Percentiles rank a stretch among this genome's conserved stretches.
These are phyloP conservation scores for Chironomus striatipennis DNA, from an alignment of 1,140 invertebrate genomes.

Conservation along the genomic window DNA sequence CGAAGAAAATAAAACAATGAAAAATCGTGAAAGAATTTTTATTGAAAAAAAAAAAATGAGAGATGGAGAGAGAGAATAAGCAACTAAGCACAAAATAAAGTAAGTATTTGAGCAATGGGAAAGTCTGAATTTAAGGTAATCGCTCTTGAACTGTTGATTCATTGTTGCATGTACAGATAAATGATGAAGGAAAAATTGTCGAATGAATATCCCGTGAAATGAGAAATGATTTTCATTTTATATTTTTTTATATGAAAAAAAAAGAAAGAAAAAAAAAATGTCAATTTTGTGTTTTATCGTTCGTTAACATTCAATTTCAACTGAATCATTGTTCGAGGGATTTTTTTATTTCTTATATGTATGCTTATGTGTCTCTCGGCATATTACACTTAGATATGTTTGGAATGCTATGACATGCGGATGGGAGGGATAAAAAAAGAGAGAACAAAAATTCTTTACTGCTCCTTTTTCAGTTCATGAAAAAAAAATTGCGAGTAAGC, in stretches of 20 bases:
- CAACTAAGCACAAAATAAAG: too few species aligned
- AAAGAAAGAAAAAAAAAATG: too few species aligned
- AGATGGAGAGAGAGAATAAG: too few species aligned
- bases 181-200: too few species aligned
- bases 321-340: not conserved
- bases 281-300: constrained; percentile 22
- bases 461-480: too few species aligned
- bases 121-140: not conserved
- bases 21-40: constrained; percentile 8
- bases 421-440: too few species aligned
- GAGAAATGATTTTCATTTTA: not conserved
- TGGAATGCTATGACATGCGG: too few species aligned
- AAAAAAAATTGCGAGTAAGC: too few species aligned
- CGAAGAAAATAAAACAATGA: not conserved
- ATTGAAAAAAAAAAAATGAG: not conserved
- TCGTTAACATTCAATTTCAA: constrained; percentile 20
- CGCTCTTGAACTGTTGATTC: constrained; percentile 6
- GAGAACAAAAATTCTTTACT: too few species aligned
- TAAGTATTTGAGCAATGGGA: not conserved
- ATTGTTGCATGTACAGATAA: not conserved
- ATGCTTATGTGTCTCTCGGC: too few species aligned
- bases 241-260: not conserved
- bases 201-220: not conserved
- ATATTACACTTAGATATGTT: too few species aligned
- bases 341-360: too few species aligned